Evolutionary conservation across 2,888 invertebrate genomes (phyloP), one percentile per base, ranked within the genome.

Genomic region (Xanthorhoe designata): DNA sequence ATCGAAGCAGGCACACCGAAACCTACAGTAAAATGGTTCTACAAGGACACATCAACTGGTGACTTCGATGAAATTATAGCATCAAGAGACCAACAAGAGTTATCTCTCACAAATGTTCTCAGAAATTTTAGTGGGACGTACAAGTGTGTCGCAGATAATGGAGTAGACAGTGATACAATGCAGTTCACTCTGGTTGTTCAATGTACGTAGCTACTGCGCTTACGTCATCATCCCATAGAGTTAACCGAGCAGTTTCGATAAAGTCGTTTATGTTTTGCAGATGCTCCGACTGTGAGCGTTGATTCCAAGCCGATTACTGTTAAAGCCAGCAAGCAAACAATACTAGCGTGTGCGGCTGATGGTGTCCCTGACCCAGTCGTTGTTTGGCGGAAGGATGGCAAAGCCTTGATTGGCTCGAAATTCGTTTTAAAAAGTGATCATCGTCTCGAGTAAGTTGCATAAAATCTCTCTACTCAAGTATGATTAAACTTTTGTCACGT

Each of bases 141-240:
- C 53, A 66, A 54, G 18, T 66, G 66, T 45, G 15, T 50, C 4
- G 66, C 66, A 15, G 49, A 13, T 8, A 66, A 66, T 53, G 32
- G 10, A 29, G 42, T 58, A 5, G 61, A 50, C 2, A 58, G 2
- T 13, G 66, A 61, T 52, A 53, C 47, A 29, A 53, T 61, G 56
- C 53, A 61, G 53, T 24, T 10, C 18, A 51, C 19, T 17, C 13
- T 65, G 0, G 17, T 52, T 8, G 56, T 65, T 6, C 56, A 65
- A 61, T 65, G 65, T 65, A 9, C 10, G 65, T 65, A n/a, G 5
- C 8, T 9, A 45, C 10, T 35, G 35, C 35, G 35, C 7, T 5
- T n/a, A n/a, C n/a, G 10, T 17, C 35, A 17, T 10, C 7, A 18
- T 35, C 17, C 5, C 9, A 35, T 2, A 9, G 8, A 35, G 8